A percentile compares a stretch with the other conserved stretches of the same genome.
phyloP scores from a whole-genome alignment of 2,113 vertebrate genomes.

The Indri indri region DNA sequence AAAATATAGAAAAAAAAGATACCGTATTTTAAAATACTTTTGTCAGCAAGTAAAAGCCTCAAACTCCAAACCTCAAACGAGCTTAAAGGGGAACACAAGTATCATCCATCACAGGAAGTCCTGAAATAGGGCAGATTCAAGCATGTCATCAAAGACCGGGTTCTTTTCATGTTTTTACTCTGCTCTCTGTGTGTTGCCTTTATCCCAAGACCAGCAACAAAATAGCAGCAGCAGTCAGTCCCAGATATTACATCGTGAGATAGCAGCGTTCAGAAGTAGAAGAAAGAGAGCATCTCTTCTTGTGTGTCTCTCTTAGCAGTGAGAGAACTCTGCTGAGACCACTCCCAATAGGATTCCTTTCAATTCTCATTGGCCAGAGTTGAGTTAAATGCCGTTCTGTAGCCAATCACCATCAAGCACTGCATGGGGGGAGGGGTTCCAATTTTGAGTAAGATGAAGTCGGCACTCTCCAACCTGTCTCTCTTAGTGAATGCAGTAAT shows the following conservation, averaged over 20 bases:
- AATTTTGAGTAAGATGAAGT: background rate
- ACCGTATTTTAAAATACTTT: conserved; percentile 15
- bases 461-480: background rate
- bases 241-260: background rate
- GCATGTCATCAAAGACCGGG: conserved; percentile 7
- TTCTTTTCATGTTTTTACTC: conserved; percentile 13
- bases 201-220: background rate
- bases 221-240: background rate
- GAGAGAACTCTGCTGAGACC: background rate
- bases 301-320: background rate
- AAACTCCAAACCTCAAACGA: conserved; percentile 34
- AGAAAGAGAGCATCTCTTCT: background rate
- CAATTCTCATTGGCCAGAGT: background rate
- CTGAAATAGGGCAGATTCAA: background rate
- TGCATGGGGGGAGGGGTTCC: background rate
- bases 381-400: background rate
- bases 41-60: background rate
- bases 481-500: background rate
- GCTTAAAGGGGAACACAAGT: conserved; percentile 9
- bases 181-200: conserved; percentile 8
- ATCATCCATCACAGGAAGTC: background rate
- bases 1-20: conserved; percentile 14
- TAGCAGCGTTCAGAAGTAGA: background rate
- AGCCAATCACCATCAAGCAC: background rate
- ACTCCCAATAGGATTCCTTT: background rate